Percentiles rank a stretch among this genome's conserved stretches.
Conservation (phyloP, 2,888 invertebrate genomes). For the Diplazon laetatorius region DNA sequence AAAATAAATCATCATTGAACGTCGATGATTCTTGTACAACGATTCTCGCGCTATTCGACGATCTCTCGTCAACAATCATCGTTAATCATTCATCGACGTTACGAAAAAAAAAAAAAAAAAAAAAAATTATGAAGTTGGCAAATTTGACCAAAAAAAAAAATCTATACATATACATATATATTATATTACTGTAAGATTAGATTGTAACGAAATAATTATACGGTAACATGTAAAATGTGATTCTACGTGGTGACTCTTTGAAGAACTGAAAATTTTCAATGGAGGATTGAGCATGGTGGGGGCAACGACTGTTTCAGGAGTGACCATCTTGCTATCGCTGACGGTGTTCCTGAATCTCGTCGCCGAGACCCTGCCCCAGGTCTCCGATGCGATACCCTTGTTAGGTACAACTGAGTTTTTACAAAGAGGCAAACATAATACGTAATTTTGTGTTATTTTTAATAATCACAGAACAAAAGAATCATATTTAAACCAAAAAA, state of each 20-base stretch:
- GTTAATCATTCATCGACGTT: constrained; percentile 8
- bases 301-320: constrained; percentile 91
- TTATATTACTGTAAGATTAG: constrained; percentile 11
- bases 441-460: constrained; percentile 53
- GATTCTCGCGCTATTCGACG: constrained; percentile 25
- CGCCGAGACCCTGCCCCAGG: constrained; percentile 99
- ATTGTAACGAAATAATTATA: constrained; percentile 12
- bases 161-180: background rate
- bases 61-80: constrained; percentile 13
- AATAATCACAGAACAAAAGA: constrained; percentile 49
- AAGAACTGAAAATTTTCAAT: constrained; percentile 65
- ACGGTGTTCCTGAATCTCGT: constrained; percentile 99
- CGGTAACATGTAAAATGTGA: constrained; percentile 53
- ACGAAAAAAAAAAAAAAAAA: constrained; percentile 1
- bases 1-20: background rate
- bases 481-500: constrained; percentile 50
- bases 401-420: constrained; percentile 92
- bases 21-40: constrained; percentile 34
- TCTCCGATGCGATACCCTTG: constrained; percentile 99
- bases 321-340: constrained; percentile 99
- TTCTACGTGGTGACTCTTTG: constrained; percentile 61
- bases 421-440: constrained; percentile 68
- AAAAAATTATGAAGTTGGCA: too few species aligned
- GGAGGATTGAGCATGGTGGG: constrained; percentile 76
- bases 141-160: background rate